phyloP scores from a whole-genome alignment of 2,113 vertebrate species.

The Desmodus rotundus region DNA sequence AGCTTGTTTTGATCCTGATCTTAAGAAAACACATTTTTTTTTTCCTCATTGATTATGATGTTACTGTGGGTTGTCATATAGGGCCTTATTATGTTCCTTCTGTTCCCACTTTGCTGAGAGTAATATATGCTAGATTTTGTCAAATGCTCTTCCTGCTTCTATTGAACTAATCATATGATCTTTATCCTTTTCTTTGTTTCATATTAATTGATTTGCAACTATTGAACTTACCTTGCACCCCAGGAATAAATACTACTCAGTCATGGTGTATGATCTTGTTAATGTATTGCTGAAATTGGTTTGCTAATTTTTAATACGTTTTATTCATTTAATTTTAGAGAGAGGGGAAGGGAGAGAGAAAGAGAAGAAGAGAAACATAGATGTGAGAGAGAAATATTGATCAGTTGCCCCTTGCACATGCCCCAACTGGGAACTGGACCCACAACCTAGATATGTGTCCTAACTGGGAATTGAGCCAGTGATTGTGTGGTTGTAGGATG shows the following conservation, averaged over 20 bases:
- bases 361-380: too few relatives aligned
- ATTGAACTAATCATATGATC: neutral
- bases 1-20: neutral
- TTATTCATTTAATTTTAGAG: neutral
- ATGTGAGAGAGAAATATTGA: too few relatives aligned
- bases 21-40: neutral
- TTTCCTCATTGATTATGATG: neutral
- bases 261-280: neutral
- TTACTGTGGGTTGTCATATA: neutral
- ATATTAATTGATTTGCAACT: neutral
- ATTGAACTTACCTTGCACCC: neutral
- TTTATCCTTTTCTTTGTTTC: neutral
- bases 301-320: neutral
- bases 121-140: neutral
- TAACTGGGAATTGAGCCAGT: too few relatives aligned
- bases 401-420: too few relatives aligned
- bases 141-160: neutral
- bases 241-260: neutral
- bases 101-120: neutral
- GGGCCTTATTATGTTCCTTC: neutral
- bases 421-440: too few relatives aligned
- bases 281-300: neutral
- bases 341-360: too few relatives aligned
- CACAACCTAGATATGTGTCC: too few relatives aligned
- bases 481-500: too few relatives aligned